Percentiles rank a stretch among this genome's conserved stretches.
These are phyloP conservation scores for Balearica regulorum DNA, from an alignment of 2,797 vertebrate species.

Conservation along the genomic window DNA sequence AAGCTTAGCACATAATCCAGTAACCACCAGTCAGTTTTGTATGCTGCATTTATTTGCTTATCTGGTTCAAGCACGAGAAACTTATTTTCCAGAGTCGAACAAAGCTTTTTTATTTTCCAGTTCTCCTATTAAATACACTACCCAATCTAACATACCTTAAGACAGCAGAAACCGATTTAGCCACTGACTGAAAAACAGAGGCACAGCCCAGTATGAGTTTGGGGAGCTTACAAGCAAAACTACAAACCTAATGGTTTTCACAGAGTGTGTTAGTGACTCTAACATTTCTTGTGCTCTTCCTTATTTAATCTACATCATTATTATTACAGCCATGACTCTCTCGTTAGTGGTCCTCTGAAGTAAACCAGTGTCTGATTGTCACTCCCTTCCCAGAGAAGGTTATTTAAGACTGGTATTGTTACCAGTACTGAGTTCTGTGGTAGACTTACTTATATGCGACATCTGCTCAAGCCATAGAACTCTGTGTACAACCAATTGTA, in stretches of 20 bases:
- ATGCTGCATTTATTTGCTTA: neutral
- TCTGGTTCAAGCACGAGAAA: neutral
- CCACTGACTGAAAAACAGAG: neutral
- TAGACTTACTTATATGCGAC: neutral
- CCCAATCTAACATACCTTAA: neutral
- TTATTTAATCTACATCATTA: neutral
- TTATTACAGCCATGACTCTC: neutral
- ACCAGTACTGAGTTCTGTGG: fast-evolving
- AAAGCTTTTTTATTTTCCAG: neutral
- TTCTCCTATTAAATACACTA: neutral
- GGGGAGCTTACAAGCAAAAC: neutral
- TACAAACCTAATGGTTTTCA: neutral
- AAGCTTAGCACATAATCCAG: neutral
- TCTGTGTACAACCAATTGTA: neutral
- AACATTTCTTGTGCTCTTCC: neutral
- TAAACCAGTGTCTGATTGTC: neutral
- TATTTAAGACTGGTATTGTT: neutral
- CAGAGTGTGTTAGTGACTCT: neutral
- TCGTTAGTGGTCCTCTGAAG: neutral
- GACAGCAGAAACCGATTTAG: neutral
- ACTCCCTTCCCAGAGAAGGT: neutral
- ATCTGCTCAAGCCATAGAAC: neutral
- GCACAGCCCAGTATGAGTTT: neutral
- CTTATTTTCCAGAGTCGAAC: neutral
- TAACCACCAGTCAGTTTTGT: neutral